Percentiles rank a stretch among this genome's conserved stretches.
Conservation (phyloP, 2,888 invertebrate genomes). For the Orchesellides sinensis region DNA sequence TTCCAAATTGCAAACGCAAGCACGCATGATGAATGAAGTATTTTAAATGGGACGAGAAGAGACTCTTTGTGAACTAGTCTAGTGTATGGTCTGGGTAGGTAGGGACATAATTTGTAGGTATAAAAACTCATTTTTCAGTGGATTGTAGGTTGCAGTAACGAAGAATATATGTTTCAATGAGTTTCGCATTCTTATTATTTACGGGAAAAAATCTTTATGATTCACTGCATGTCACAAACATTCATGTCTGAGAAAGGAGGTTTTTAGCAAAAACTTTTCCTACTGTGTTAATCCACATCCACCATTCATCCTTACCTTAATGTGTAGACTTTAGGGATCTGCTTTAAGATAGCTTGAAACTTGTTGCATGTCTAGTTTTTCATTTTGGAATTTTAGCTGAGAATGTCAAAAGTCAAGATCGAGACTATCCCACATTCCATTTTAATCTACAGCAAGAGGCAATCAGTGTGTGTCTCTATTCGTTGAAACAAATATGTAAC, state of each 20-base stretch:
- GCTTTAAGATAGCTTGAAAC: constrained; percentile 19
- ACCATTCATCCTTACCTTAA: not conserved
- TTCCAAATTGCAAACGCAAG: not conserved
- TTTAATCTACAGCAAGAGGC: constrained; percentile 8
- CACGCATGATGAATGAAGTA: no score
- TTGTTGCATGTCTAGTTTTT: constrained; percentile 56
- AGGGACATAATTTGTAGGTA: not conserved
- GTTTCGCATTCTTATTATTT: no score
- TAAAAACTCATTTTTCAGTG: not conserved
- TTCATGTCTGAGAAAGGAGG: not conserved
- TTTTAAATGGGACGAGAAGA: not conserved
- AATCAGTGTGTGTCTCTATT: constrained; percentile 1
- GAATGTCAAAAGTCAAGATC: constrained; percentile 21
- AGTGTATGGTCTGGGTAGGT: not conserved
- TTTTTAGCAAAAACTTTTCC: not conserved
- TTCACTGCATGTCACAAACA: not conserved
- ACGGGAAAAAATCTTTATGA: no score
- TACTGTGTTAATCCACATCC: no score
- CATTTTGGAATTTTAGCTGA: constrained; percentile 23
- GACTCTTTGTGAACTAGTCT: not conserved
- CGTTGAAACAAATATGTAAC: not conserved
- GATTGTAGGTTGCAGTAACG: not conserved
- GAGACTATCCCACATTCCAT: constrained; percentile 58
- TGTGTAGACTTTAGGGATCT: not conserved
- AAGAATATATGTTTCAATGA: no score